These are phyloP conservation scores for Aphidius colemani DNA, from an alignment of 2,888 invertebrate genomes.

Conservation along the genomic window DNA sequence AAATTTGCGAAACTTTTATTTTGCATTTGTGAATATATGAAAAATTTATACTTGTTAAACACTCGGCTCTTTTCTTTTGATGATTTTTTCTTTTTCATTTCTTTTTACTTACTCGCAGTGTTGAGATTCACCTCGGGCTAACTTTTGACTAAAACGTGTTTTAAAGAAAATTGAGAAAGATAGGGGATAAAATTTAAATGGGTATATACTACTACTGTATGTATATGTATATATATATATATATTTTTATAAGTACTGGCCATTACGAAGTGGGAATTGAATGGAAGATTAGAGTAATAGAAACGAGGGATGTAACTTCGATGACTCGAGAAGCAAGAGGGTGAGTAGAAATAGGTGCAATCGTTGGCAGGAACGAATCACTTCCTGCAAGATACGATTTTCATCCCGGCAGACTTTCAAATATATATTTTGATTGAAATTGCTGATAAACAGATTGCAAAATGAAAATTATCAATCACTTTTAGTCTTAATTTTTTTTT, in stretches of 20 bases:
- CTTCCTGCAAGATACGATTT: conserved; percentile 23
- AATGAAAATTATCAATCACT: neutral
- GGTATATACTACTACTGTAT: too few species aligned
- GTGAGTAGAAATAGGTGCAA: conserved; percentile 12
- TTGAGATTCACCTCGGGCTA: too few species aligned
- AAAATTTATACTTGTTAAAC: too few species aligned
- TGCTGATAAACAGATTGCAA: neutral
- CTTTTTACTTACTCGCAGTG: too few species aligned
- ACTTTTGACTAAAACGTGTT: too few species aligned
- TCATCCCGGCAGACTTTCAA: neutral
- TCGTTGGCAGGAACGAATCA: conserved; percentile 28
- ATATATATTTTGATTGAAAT: conserved; percentile 6
- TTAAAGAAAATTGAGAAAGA: too few species aligned
- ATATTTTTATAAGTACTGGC: conserved; percentile 35
- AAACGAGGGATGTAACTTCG: conserved; percentile 30
- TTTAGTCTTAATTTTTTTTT: neutral
- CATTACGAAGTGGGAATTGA: conserved; percentile 40
- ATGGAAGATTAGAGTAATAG: conserved; percentile 40
- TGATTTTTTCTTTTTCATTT: too few species aligned
- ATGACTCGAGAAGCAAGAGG: neutral
- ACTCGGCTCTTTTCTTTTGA: too few species aligned
- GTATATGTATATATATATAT: neutral
- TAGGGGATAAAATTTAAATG: too few species aligned
- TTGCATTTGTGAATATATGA: too few species aligned
- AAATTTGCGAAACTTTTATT: too few species aligned